A percentile compares a stretch with the other conserved stretches of the same genome.
Conservation (phyloP, 2,113 vertebrate genomes). For the Turnix velox region DNA sequence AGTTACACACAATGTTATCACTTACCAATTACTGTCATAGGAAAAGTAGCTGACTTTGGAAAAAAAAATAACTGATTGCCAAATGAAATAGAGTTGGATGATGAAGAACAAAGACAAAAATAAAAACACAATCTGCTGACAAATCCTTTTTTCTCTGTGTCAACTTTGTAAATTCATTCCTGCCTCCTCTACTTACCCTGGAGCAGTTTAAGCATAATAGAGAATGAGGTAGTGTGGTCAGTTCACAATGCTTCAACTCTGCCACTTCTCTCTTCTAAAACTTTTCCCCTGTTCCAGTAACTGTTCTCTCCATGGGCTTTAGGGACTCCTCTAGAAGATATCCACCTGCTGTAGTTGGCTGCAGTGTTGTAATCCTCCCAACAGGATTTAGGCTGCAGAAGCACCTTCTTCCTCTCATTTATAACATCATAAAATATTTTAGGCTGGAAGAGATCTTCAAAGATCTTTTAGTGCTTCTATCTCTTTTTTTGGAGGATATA, state of each 20-base stretch:
- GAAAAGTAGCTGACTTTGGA: background rate
- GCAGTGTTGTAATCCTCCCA: background rate
- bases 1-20: background rate
- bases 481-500: background rate
- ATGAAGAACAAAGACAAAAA: background rate
- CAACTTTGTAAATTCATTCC: background rate
- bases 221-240: background rate
- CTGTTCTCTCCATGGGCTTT: accelerated
- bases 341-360: accelerated
- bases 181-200: background rate
- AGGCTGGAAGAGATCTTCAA: too few species aligned
- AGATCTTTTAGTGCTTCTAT: background rate
- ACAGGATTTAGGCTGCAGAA: background rate
- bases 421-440: too few species aligned
- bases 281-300: background rate
- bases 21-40: background rate
- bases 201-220: accelerated
- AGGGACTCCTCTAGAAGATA: background rate
- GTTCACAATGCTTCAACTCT: background rate
- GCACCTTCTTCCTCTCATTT: background rate
- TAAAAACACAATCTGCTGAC: background rate
- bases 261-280: background rate
- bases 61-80: background rate
- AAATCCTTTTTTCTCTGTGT: background rate
- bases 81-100: background rate